phyloP scores from a whole-genome alignment of 2,797 vertebrate species.

The Gila robusta region DNA sequence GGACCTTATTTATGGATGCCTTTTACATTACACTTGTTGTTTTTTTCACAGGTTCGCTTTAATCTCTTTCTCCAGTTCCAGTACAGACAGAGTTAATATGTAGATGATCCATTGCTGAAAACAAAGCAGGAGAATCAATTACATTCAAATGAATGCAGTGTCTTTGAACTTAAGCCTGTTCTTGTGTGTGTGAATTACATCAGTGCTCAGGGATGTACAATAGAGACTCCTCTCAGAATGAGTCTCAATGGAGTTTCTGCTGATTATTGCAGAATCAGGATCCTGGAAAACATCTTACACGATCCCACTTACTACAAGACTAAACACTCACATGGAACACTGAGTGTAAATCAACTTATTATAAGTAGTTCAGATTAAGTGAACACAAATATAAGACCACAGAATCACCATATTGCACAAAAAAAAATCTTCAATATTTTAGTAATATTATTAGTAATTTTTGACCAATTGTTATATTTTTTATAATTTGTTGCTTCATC shows the following conservation, averaged over 20 bases:
- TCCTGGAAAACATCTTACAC: background rate
- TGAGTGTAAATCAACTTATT: background rate
- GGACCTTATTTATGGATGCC: background rate
- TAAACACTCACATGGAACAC: background rate
- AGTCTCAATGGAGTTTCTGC: background rate
- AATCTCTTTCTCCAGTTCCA: background rate
- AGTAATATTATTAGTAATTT: too few species aligned
- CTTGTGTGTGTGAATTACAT: background rate
- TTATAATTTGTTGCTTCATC: background rate
- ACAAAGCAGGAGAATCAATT: slow-evolving; percentile 9
- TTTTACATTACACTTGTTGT: background rate
- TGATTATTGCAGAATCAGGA: background rate
- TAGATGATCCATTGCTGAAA: background rate
- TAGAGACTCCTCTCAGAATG: background rate
- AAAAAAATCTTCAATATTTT: too few species aligned
- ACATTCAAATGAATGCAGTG: slow-evolving; percentile 12
- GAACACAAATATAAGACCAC: too few species aligned
- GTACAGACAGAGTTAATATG: background rate
- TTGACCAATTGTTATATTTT: too few species aligned
- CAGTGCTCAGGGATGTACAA: background rate
- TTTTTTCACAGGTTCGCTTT: background rate
- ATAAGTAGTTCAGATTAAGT: background rate
- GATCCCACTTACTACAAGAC: background rate
- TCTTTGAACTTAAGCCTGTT: slow-evolving; percentile 7
- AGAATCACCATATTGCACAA: too few species aligned